These are phyloP conservation scores for Orchestes rusci DNA, from an alignment of 2,888 invertebrate genomes.

Conservation along the genomic window DNA sequence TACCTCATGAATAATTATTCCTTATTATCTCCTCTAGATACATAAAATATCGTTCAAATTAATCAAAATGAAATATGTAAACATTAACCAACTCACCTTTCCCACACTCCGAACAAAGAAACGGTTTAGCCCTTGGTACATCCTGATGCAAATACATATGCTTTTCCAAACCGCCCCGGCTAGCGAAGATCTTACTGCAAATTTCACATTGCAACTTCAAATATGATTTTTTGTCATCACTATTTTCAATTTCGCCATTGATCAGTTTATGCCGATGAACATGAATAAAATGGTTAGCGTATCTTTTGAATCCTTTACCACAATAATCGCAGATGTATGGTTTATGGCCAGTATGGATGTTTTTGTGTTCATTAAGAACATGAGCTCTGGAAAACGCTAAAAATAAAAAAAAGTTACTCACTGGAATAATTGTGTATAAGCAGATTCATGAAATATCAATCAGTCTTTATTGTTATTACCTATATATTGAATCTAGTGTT, in stretches of 20 bases:
- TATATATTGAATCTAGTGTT: too few species aligned
- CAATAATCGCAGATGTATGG: slow-evolving; percentile 24
- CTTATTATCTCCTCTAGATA: too few species aligned
- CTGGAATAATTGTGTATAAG: too few species aligned
- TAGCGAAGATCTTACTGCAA: slow-evolving; percentile 25
- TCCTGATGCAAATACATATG: slow-evolving; percentile 21
- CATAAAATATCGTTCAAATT: too few species aligned
- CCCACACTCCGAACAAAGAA: slow-evolving; percentile 23
- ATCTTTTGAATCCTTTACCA: slow-evolving; percentile 24
- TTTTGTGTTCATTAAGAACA: slow-evolving; percentile 24
- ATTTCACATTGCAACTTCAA: slow-evolving; percentile 20
- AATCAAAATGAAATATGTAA: neutral
- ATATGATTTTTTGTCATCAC: slow-evolving; percentile 17
- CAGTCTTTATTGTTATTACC: too few species aligned
- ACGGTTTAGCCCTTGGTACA: slow-evolving; percentile 15
- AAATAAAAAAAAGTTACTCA: slow-evolving; percentile 5
- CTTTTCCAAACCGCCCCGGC: slow-evolving; percentile 20
- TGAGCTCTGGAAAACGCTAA: slow-evolving; percentile 25
- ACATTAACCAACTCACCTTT: slow-evolving; percentile 14
- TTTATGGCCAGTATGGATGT: slow-evolving; percentile 23
- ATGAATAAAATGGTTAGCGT: slow-evolving; percentile 22
- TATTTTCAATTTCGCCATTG: slow-evolving; percentile 17
- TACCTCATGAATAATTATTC: too few species aligned
- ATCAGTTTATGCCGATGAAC: slow-evolving; percentile 19
- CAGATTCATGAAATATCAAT: too few species aligned